phyloP scores from a whole-genome alignment of 1,140 invertebrate genomes.

The Drosophila triauraria region DNA sequence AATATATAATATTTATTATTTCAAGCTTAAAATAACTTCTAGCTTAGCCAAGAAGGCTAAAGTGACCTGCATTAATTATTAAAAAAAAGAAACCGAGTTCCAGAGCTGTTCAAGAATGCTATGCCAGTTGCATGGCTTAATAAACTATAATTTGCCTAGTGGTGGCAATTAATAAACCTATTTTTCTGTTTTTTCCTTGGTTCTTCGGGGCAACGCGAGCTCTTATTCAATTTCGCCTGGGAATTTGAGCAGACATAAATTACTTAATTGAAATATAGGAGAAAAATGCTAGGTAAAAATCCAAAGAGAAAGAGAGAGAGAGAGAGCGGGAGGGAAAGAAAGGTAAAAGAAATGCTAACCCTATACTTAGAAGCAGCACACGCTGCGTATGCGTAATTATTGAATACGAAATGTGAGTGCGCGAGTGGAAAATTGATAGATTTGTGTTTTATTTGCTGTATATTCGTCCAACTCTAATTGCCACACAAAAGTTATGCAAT shows the following conservation, averaged over 20 bases:
- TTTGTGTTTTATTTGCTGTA: conserved; percentile 62
- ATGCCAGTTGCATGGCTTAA: conserved; percentile 40
- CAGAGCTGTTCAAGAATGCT: conserved; percentile 29
- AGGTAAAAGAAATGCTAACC: conserved; percentile 30
- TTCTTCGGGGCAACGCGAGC: background rate
- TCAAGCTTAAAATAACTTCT: background rate
- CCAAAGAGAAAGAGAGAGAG: background rate
- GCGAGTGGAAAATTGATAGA: conserved; percentile 70
- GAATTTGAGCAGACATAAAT: conserved; percentile 77
- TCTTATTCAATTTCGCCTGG: conserved; percentile 48
- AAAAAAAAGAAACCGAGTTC: background rate
- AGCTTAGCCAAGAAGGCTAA: background rate
- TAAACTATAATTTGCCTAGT: conserved; percentile 64
- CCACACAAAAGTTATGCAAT: conserved; percentile 81
- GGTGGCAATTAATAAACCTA: conserved; percentile 57
- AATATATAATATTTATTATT: background rate
- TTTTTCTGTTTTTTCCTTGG: conserved; percentile 15
- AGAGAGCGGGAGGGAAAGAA: background rate
- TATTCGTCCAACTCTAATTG: conserved; percentile 61
- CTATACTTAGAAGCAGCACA: conserved; percentile 49
- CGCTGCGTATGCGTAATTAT: conserved; percentile 71
- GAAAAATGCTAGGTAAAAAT: conserved; percentile 16
- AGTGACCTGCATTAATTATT: conserved; percentile 17
- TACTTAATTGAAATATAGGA: conserved; percentile 73
- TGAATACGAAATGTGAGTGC: conserved; percentile 36